Percentiles rank a stretch among this genome's conserved stretches.
Evolutionary conservation across 2,888 invertebrate genomes (phyloP).

Genomic region (Agrotis puta): DNA sequence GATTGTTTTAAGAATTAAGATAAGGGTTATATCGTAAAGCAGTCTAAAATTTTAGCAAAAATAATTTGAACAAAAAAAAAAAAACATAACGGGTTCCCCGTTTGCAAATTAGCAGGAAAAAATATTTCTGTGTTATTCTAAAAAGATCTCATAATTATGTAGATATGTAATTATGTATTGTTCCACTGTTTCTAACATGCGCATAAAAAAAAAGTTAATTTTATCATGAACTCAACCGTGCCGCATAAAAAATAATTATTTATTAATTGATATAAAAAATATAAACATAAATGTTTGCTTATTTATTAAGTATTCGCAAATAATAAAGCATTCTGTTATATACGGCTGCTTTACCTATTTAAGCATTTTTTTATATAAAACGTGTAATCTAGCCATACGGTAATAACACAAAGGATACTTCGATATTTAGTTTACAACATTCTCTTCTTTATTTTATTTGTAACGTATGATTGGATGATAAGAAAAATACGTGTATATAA

Average conservation of each 20-base stretch:
- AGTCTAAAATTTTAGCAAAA: neutral
- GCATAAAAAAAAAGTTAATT: too few species aligned
- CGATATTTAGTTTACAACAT: neutral
- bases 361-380: neutral
- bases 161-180: too few species aligned
- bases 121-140: too few species aligned
- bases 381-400: neutral
- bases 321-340: neutral
- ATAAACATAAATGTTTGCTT: too few species aligned
- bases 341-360: neutral
- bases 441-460: slow-evolving; percentile 9
- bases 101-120: too few species aligned
- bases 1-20: neutral
- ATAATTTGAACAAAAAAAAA: too few species aligned
- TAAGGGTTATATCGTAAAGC: neutral
- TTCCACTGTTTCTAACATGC: too few species aligned
- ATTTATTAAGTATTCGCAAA: neutral
- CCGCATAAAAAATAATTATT: too few species aligned
- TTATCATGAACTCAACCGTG: too few species aligned
- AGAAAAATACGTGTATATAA: slow-evolving; percentile 5
- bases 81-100: too few species aligned
- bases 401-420: neutral
- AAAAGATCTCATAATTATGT: too few species aligned
- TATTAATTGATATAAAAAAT: too few species aligned
- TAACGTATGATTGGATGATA: neutral